A percentile compares a stretch with the other conserved stretches of the same genome.
phyloP scores from a whole-genome alignment of 2,113 vertebrate genomes.

The Urocynchramus pylzowi region DNA sequence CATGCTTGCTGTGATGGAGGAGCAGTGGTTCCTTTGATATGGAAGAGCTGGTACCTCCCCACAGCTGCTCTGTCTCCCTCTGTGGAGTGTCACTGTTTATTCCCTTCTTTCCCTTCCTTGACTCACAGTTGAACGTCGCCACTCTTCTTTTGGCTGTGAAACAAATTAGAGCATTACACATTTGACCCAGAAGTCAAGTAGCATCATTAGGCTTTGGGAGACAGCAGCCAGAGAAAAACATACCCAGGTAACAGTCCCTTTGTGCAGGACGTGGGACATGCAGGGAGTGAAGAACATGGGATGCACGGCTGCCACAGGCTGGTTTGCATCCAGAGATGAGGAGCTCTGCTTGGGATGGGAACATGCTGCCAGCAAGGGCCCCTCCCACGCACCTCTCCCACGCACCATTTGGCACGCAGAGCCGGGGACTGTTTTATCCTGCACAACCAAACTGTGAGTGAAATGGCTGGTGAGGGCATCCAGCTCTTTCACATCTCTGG shows the following conservation, averaged over 20 bases:
- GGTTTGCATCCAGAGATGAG: not conserved
- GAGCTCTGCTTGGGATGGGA: not conserved
- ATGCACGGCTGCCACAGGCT: accelerated
- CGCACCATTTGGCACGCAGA: accelerated
- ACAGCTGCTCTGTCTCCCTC: not conserved
- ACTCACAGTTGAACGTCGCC: not conserved
- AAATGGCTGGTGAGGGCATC: accelerated
- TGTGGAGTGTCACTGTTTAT: not conserved
- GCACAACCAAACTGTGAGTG: accelerated
- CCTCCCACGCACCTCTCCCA: accelerated
- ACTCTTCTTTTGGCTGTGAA: not conserved
- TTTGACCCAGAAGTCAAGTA: not conserved
- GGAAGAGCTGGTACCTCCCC: not conserved
- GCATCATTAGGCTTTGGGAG: not conserved
- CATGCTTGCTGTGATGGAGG: not conserved
- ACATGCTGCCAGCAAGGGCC: not conserved
- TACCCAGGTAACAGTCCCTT: not conserved
- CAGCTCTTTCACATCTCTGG: not conserved
- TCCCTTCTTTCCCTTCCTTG: not conserved
- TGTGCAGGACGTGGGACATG: accelerated
- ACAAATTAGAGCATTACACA: not conserved
- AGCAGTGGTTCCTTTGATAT: not conserved
- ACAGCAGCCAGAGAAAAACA: not conserved
- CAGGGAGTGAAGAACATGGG: accelerated
- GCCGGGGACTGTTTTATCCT: not conserved